Evolutionary conservation across 2,888 invertebrate genomes (phyloP), one percentile per base, ranked within the genome.

Genomic region (Aphrophora alni): DNA sequence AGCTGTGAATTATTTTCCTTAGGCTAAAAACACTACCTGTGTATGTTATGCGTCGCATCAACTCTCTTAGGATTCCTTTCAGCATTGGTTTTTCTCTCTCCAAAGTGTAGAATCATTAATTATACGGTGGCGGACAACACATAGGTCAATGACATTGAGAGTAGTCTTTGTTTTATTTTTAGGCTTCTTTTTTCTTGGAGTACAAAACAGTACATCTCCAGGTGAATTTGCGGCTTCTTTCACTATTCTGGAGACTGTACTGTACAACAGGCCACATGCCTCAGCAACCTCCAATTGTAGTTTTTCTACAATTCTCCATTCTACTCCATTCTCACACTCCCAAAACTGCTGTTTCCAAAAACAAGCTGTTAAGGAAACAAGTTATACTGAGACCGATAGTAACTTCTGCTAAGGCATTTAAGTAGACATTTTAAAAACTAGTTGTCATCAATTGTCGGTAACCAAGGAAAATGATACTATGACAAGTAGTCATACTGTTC

Each of bases 201-300:
- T 27, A 72, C 12, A 27, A 17, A 72, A 72, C 72, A 4, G 12
- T 70, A 17, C 12, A 26, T 72, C 72, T 12, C 27, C 72, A 7
- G 0, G 28, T 14, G 12, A 26, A 33, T 25, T 27, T 26, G 3
- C 10, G 24, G 10, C 72, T 38, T 72, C 72, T 38, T 5, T 27
- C 25, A 72, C 28, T 21, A 72, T 38, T 72, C 72, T 72, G 27
- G 21, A 72, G 10, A 72, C 72, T 21, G 26, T 72, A 72, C 72
- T 72, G 14, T 72, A 72, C 12, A 27, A 72, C 26, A 72, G 25
- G 1, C 27, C 72, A 26, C 72, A 72, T 26, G 26, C 25, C 26
- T 26, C 25, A n/a, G 72, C 7, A 12, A 72, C 21, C 14, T 72
- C 8, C 10, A 12, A 21, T 33, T 72, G 72, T 14, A 72, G 21